Evolutionary conservation across 2,797 vertebrate species (phyloP).

Genomic region (Pseudopleuronectes americanus): DNA sequence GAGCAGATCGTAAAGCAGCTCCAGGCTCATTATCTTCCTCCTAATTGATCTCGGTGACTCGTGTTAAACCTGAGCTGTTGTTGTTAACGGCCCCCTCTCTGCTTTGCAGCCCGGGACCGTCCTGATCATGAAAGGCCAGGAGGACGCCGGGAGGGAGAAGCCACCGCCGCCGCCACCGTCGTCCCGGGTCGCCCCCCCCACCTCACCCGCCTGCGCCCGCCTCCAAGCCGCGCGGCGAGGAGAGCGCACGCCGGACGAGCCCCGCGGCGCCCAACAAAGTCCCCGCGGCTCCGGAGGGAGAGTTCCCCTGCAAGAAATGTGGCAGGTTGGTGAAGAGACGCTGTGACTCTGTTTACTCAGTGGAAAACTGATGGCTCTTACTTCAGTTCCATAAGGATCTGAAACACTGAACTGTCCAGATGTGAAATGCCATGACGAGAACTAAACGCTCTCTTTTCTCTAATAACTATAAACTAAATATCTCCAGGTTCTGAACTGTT

Average conservation of each 20-base stretch:
- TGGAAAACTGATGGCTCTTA: slow-evolving; percentile 1
- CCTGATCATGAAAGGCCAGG: slow-evolving; percentile 83
- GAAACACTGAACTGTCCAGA: not conserved
- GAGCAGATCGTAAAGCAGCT: slow-evolving; percentile 17
- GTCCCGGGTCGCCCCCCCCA: slow-evolving; percentile 63
- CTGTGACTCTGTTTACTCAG: slow-evolving; percentile 15
- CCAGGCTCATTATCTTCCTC: not conserved
- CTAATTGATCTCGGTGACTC: not conserved
- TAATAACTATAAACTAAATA: no score
- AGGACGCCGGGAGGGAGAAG: slow-evolving; percentile 81
- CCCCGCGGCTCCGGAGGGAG: slow-evolving; percentile 86
- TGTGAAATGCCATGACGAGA: slow-evolving; percentile 31
- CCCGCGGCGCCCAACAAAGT: slow-evolving; percentile 80
- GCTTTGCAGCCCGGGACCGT: slow-evolving; percentile 79
- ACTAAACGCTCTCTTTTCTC: slow-evolving; percentile 3
- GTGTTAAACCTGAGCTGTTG: not conserved
- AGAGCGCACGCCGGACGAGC: slow-evolving; percentile 78
- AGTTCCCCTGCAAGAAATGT: slow-evolving; percentile 99
- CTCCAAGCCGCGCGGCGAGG: slow-evolving; percentile 68
- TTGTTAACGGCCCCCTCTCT: slow-evolving; percentile 1
- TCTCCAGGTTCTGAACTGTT: no score
- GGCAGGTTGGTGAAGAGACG: slow-evolving; percentile 88
- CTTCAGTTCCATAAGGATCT: slow-evolving; percentile 5
- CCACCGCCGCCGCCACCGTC: slow-evolving; percentile 39
- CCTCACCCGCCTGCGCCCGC: slow-evolving; percentile 52